Conservation (phyloP, 2,113 vertebrate species). For the Patagioenas fasciata region DNA sequence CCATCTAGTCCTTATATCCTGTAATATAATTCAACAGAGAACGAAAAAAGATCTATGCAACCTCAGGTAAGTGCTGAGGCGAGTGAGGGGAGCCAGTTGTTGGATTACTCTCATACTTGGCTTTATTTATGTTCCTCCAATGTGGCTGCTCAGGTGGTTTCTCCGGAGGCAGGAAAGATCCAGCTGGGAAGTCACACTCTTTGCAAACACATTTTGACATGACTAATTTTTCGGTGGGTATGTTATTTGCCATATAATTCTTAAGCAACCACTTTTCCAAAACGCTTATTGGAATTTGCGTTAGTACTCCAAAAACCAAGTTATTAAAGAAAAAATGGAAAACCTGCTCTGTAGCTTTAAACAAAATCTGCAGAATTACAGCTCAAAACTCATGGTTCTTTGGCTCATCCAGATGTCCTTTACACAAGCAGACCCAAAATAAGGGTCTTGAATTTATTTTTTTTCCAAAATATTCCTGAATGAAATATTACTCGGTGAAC, state of each 20-base stretch:
- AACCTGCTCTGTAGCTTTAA: not conserved
- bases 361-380: not conserved
- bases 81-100: not conserved
- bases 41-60: not conserved
- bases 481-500: not conserved
- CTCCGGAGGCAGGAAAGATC: not conserved
- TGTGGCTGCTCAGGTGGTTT: not conserved
- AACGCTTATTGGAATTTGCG: not conserved
- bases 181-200: not conserved
- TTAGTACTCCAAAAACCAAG: not conserved
- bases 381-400: not conserved
- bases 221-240: not conserved
- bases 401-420: not conserved
- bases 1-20: not conserved
- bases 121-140: not conserved
- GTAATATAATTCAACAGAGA: not conserved
- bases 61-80: rapidly evolving
- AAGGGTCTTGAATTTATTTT: not conserved
- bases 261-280: not conserved
- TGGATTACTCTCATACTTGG: not conserved
- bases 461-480: not conserved
- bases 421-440: not conserved
- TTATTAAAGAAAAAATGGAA: not conserved
- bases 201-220: not conserved
- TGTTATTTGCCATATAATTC: not conserved